Conservation (phyloP, 2,113 vertebrate genomes). For the Eira barbara region DNA sequence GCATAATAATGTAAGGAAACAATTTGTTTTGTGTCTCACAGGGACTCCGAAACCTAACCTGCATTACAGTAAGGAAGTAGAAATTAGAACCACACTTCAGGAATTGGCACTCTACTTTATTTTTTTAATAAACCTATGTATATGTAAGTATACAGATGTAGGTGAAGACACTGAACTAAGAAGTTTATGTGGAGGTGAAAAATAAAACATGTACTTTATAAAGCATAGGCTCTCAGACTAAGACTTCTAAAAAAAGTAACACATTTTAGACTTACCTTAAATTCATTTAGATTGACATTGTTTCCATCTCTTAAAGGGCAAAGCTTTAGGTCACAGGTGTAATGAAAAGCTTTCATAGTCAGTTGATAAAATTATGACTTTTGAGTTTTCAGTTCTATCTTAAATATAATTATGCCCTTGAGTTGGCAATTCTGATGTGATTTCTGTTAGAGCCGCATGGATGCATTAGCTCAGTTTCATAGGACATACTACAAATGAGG, state of each 20-base stretch:
- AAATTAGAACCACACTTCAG: constrained; percentile 63
- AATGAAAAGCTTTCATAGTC: not conserved
- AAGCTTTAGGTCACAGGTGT: not conserved
- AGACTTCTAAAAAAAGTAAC: not conserved
- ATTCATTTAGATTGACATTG: not conserved
- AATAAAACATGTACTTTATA: not conserved
- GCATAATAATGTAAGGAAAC: not conserved
- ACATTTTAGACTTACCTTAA: not conserved
- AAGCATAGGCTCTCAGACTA: not conserved
- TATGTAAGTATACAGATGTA: constrained; percentile 68
- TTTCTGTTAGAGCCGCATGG: constrained; percentile 1
- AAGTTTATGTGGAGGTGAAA: constrained; percentile 31
- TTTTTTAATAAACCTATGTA: constrained; percentile 77
- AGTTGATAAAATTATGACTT: not conserved
- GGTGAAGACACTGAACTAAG: not conserved
- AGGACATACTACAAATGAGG: not conserved
- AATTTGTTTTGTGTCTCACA: constrained; percentile 57
- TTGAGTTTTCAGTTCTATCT: not conserved
- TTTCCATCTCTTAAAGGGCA: constrained; percentile 23
- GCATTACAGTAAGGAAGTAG: constrained; percentile 47
- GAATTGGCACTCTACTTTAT: constrained; percentile 72
- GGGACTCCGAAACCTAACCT: not conserved
- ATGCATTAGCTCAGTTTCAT: not conserved
- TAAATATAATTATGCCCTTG: not conserved
- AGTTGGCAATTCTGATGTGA: not conserved